phyloP scores from a whole-genome alignment of 2,797 vertebrate genomes.

The Taeniopygia guttata region DNA sequence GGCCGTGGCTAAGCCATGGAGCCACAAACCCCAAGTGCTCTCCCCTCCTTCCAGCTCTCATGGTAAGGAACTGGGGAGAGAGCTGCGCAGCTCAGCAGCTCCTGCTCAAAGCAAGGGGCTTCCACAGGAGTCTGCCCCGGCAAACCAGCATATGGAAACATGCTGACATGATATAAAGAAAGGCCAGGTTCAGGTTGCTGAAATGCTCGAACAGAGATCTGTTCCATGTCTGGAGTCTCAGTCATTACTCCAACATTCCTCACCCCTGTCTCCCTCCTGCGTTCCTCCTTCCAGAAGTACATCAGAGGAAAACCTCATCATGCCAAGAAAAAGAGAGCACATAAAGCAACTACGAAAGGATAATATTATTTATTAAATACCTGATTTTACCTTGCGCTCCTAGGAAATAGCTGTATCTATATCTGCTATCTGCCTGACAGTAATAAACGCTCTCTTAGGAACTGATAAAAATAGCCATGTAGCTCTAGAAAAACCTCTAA shows the following conservation, averaged over 20 bases:
- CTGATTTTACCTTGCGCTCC: background rate
- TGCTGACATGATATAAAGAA: accelerated
- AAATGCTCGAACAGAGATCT: background rate
- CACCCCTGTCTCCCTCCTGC: background rate
- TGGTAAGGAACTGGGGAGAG: background rate
- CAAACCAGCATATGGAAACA: background rate
- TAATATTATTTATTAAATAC: background rate
- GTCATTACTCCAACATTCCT: background rate
- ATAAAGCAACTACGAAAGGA: background rate
- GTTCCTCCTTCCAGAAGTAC: background rate
- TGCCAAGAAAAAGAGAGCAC: background rate
- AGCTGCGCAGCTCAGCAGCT: background rate
- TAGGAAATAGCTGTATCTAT: background rate
- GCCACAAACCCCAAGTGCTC: background rate
- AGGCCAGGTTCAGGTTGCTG: background rate
- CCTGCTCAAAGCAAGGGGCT: background rate
- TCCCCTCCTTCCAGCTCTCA: background rate
- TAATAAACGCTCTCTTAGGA: background rate
- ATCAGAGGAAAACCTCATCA: background rate
- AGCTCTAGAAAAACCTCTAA: background rate
- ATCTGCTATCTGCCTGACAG: background rate
- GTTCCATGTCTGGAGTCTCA: background rate
- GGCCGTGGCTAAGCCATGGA: background rate
- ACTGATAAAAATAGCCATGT: accelerated
- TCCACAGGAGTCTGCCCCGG: background rate